Evolutionary conservation across 2,888 invertebrate genomes (phyloP).

Genomic region (Gonocerus acuteangulatus): DNA sequence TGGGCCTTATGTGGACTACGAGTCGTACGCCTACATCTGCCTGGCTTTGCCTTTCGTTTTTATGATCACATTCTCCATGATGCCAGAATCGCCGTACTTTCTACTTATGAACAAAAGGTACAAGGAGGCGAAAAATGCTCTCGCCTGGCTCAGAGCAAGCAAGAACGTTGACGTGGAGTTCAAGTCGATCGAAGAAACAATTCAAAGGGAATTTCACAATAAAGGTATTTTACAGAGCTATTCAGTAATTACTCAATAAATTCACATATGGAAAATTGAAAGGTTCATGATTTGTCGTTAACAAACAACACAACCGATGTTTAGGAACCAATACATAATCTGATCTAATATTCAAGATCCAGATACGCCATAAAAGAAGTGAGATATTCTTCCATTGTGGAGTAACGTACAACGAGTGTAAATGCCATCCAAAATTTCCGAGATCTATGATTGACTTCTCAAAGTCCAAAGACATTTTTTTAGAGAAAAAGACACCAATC

Average conservation of each 20-base stretch:
- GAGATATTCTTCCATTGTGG: no score
- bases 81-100: conserved; percentile 57
- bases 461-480: no score
- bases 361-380: no score
- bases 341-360: no score
- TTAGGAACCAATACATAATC: no score
- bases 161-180: conserved; percentile 31
- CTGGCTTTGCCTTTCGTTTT: conserved; percentile 48
- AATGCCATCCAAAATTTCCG: no score
- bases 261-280: no score
- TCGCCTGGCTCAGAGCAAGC: conserved; percentile 31
- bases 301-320: no score
- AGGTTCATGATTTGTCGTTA: background rate
- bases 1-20: conserved; percentile 42
- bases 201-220: conserved; percentile 16
- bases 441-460: no score
- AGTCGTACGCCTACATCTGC: conserved; percentile 44
- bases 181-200: conserved; percentile 28
- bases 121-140: conserved; percentile 44
- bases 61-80: conserved; percentile 48
- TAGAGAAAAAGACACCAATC: no score
- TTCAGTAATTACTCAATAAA: no score
- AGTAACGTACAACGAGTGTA: no score
- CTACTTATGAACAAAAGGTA: conserved; percentile 49
- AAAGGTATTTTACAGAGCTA: background rate